These are phyloP conservation scores for Drosophila carrolli DNA, from an alignment of 1,140 invertebrate genomes.

Conservation along the genomic window DNA sequence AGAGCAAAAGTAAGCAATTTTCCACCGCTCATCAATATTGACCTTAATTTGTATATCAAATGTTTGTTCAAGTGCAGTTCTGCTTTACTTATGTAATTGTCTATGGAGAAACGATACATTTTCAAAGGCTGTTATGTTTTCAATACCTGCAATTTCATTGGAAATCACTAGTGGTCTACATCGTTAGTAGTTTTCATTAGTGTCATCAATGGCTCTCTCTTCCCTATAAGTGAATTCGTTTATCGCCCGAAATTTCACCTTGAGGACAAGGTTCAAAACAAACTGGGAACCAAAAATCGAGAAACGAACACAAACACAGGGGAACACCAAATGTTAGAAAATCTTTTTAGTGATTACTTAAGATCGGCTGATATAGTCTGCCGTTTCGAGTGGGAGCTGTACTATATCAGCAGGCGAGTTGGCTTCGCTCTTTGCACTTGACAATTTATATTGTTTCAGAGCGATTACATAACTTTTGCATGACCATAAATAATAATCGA, in stretches of 20 bases:
- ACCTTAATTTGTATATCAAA: constrained; percentile 1
- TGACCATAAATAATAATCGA: constrained; percentile 38
- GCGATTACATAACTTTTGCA: constrained; percentile 65
- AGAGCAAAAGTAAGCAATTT: neutral
- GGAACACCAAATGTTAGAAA: constrained; percentile 28
- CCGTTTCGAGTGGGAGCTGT: constrained; percentile 25
- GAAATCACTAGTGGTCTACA: neutral
- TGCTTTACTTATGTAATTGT: constrained; percentile 20
- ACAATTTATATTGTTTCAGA: constrained; percentile 35
- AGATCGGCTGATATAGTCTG: constrained; percentile 60
- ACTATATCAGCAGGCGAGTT: constrained; percentile 34
- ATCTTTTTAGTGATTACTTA: constrained; percentile 51
- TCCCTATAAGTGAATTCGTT: constrained; percentile 17
- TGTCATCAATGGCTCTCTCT: constrained; percentile 30
- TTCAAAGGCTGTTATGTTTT: neutral
- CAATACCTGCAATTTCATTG: neutral
- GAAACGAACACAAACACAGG: constrained; percentile 14
- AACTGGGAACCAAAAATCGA: constrained; percentile 36
- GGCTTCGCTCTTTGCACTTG: constrained; percentile 58
- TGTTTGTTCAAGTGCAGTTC: constrained; percentile 13
- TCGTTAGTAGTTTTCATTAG: constrained; percentile 27
- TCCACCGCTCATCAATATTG: neutral
- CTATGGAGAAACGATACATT: neutral
- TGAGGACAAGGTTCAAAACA: constrained; percentile 68
- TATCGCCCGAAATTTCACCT: constrained; percentile 66